Conservation (phyloP, 1,140 invertebrate species). For the Caenorhabditis remanei region DNA sequence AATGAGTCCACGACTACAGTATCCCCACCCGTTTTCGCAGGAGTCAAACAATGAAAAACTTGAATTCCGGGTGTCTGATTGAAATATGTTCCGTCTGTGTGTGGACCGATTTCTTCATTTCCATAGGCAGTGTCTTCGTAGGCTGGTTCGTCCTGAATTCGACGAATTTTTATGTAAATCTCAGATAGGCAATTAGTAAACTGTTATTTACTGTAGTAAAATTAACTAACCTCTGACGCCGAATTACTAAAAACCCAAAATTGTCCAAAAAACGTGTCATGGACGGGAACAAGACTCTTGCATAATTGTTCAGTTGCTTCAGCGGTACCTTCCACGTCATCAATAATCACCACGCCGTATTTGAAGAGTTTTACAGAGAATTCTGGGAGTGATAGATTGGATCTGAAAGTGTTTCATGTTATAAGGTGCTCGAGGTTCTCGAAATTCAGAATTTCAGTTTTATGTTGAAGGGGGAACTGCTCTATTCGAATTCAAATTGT, state of each 20-base stretch:
- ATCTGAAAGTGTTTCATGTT: conserved; percentile 58
- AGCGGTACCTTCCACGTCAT: conserved; percentile 69
- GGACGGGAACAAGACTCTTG: conserved; percentile 69
- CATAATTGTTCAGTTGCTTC: conserved; percentile 71
- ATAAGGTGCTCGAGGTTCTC: too few species aligned
- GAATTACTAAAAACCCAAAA: conserved; percentile 73
- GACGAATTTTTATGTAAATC: neutral
- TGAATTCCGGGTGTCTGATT: conserved; percentile 83
- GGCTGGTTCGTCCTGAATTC: neutral
- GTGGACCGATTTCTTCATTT: conserved; percentile 79
- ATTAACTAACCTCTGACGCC: conserved; percentile 39
- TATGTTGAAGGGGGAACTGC: too few species aligned
- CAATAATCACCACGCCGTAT: conserved; percentile 71
- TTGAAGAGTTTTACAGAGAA: conserved; percentile 70
- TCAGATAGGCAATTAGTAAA: neutral
- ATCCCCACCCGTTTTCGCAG: conserved; percentile 82
- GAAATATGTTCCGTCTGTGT: conserved; percentile 85
- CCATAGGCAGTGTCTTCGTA: conserved; percentile 84
- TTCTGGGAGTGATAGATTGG: conserved; percentile 67
- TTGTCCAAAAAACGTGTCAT: conserved; percentile 72
- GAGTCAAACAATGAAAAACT: conserved; percentile 83
- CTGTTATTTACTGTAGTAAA: too few species aligned
- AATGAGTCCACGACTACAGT: conserved; percentile 84
- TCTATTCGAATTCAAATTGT: too few species aligned
- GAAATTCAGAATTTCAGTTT: too few species aligned